Percentiles rank a stretch among this genome's conserved stretches.
These are phyloP conservation scores for Cyclura pinguis DNA, from an alignment of 2,797 vertebrate species.

Conservation along the genomic window DNA sequence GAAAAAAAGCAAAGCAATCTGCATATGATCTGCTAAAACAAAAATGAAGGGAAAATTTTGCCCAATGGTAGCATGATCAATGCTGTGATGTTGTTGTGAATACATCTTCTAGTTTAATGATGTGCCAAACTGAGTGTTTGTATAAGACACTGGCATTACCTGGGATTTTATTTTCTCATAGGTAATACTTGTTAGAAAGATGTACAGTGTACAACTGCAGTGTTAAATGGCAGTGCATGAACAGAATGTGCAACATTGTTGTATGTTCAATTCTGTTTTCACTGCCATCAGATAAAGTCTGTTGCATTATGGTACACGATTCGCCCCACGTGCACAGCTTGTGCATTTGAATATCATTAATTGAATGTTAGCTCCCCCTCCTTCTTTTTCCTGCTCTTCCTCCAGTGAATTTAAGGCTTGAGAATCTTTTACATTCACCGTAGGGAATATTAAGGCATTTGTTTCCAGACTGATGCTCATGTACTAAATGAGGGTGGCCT, in stretches of 20 bases:
- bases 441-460: slow-evolving; percentile 45
- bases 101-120: not conserved
- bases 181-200: too few relatives aligned
- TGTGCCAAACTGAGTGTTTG: not conserved
- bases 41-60: not conserved
- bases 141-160: not conserved
- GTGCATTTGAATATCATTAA: too few relatives aligned
- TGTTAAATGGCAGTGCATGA: too few relatives aligned
- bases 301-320: too few relatives aligned
- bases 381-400: slow-evolving; percentile 17
- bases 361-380: not conserved
- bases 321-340: too few relatives aligned
- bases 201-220: too few relatives aligned
- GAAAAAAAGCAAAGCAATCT: slow-evolving; percentile 26
- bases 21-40: not conserved
- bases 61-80: not conserved
- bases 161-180: too few relatives aligned
- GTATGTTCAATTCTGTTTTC: too few relatives aligned
- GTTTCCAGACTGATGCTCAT: slow-evolving; percentile 1
- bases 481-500: slow-evolving; percentile 18
- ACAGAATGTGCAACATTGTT: too few relatives aligned
- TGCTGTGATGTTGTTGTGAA: too few relatives aligned
- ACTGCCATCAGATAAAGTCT: too few relatives aligned
- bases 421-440: slow-evolving; percentile 16
- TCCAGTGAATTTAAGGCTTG: slow-evolving; percentile 11